A percentile compares a stretch with the other conserved stretches of the same genome.
Evolutionary conservation across 1,140 invertebrate genomes (phyloP).

Genomic region (Diploscapter pachys): DNA sequence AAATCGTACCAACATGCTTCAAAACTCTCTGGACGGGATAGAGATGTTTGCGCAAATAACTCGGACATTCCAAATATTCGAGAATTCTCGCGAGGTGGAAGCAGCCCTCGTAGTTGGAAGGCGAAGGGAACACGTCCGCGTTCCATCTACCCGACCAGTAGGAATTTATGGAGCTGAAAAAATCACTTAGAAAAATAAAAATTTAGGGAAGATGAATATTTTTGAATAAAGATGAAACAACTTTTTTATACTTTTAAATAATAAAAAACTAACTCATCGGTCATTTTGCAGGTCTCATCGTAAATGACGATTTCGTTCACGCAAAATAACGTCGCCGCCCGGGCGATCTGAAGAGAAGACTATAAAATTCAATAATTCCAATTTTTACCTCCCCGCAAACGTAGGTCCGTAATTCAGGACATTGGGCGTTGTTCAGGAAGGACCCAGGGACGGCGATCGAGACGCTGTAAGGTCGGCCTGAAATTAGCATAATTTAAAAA

Average conservation of each 20-base stretch:
- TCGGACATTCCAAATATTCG: slow-evolving; percentile 92
- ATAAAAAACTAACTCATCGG: slow-evolving; percentile 32
- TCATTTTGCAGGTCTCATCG: slow-evolving; percentile 62
- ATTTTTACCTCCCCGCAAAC: slow-evolving; percentile 69
- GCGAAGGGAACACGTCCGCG: slow-evolving; percentile 65
- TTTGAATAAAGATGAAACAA: slow-evolving; percentile 11
- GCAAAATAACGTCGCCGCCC: slow-evolving; percentile 87
- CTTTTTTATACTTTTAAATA: not conserved
- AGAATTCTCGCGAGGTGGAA: slow-evolving; percentile 81
- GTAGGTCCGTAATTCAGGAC: slow-evolving; percentile 78
- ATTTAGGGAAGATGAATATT: not conserved
- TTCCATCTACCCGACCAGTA: slow-evolving; percentile 33
- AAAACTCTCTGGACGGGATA: slow-evolving; percentile 76
- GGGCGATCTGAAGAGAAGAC: slow-evolving; percentile 68
- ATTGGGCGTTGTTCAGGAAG: slow-evolving; percentile 92
- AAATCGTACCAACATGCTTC: slow-evolving; percentile 58
- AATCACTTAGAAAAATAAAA: not conserved
- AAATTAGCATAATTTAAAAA: slow-evolving; percentile 11
- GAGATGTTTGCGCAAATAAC: slow-evolving; percentile 86
- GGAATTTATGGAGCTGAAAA: slow-evolving; percentile 32
- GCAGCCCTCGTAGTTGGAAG: slow-evolving; percentile 63
- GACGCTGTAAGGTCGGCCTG: slow-evolving; percentile 66
- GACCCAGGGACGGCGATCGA: slow-evolving; percentile 91
- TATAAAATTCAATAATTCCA: not conserved
- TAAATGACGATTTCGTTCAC: slow-evolving; percentile 77